A percentile compares a stretch with the other conserved stretches of the same genome.
Evolutionary conservation across 2,113 vertebrate species (phyloP).

Genomic region (Hyla sarda): DNA sequence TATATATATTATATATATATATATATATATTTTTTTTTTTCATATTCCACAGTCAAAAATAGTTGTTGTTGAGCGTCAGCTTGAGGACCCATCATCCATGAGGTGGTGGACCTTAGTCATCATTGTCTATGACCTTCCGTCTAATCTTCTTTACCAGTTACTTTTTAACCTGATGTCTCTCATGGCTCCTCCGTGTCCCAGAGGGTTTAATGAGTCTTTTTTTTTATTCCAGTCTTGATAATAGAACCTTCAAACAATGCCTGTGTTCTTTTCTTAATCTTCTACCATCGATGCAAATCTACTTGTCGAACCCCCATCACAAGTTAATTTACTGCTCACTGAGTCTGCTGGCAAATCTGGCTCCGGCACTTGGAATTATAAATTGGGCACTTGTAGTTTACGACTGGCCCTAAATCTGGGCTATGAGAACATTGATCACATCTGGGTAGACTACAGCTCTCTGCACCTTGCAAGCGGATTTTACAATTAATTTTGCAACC

Average conservation of each 20-base stretch:
- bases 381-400: conserved; percentile 43
- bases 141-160: no score
- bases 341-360: conserved; percentile 13
- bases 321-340: not conserved
- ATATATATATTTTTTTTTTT: no score
- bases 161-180: no score
- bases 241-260: not conserved
- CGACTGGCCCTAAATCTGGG: conserved; percentile 33
- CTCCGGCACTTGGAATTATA: conserved; percentile 16
- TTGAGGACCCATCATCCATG: no score
- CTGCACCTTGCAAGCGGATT: conserved; percentile 4
- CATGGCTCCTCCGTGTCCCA: no score
- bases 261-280: conserved; percentile 15
- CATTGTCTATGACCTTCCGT: not conserved
- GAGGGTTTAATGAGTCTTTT: not conserved
- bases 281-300: conserved; percentile 22
- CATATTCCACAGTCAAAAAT: no score
- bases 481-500: conserved; percentile 25
- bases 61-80: no score
- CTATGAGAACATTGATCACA: conserved; percentile 34
- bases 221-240: not conserved
- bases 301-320: conserved; percentile 16
- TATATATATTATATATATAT: no score
- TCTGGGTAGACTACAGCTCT: not conserved
- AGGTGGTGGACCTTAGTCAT: no score